Base-by-base conservation (phyloP, 2,888 invertebrate genomes). In the Stenodera caucasica region DNA sequence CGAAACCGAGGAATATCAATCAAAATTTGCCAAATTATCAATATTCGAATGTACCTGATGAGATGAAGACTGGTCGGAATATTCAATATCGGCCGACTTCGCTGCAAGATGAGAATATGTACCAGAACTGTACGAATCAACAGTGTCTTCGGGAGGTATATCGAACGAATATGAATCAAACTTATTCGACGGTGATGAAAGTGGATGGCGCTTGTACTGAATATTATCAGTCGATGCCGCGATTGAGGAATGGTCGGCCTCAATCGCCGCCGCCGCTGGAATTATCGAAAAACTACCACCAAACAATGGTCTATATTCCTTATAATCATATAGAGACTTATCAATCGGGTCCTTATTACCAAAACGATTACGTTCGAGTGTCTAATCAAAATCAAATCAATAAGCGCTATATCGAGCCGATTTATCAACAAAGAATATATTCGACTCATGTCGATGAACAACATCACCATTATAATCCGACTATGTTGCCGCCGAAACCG, bases 261-360 rank as follows among this genome's bases (percentile, higher is more conserved):
- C 87, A 88, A 76, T 89, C 89, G 0, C 89, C 90, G 6, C 89
- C 90, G 0, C 89, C 90, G 0, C 84, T 89, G 60, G 81, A 81
- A 57, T 71, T 81, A 53, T 78, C 80, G 0, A 82, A 87, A 33
- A 86, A 83, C 67, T 88, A 88, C 73, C 88, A 89, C 65, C 88
- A 89, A 75, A 85, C 89, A 1, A 85, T 89, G 78, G 84, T 86
- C 49, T 84, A 89, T 65, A 87, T 90, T 70, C 89, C 89, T 0
- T 89, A 89, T 73, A 86, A 84, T 72, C 81, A 80, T 62, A 78
- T 82, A 60, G 81, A 81, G 70, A 77, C 73, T 15, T 77, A 53
- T 51, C 75, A 26, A 15, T 72, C 74, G 8, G 75, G 70, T 60
- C 72, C 75, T 2, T 75, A 77, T 51, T 77, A 79, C 58, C 72